Percentiles rank a stretch among this genome's conserved stretches.
These are phyloP conservation scores for Nymphalis c-album DNA, from an alignment of 2,888 invertebrate species.

Conservation along the genomic window DNA sequence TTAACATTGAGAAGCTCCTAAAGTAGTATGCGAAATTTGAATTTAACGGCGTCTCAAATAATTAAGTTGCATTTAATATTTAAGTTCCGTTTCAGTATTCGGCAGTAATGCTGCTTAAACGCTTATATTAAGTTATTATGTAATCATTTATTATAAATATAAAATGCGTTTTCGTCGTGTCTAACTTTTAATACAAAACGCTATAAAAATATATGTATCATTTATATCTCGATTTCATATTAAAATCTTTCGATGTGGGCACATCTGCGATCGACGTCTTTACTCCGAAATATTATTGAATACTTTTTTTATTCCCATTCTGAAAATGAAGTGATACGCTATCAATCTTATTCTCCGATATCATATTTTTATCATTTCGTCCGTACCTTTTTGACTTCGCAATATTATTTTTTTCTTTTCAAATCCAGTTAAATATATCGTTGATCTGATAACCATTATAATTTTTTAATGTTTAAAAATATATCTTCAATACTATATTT, in stretches of 20 bases:
- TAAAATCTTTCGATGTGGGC: slow-evolving; percentile 62
- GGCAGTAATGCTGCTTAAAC: too few species aligned
- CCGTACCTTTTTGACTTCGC: not conserved
- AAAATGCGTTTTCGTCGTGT: not conserved
- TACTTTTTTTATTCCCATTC: slow-evolving; percentile 54
- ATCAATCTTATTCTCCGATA: slow-evolving; percentile 61
- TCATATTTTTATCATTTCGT: slow-evolving; percentile 29
- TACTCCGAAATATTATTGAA: slow-evolving; percentile 74
- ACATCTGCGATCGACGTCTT: slow-evolving; percentile 76
- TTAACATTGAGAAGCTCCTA: too few species aligned
- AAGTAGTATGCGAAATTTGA: too few species aligned
- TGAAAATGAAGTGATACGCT: slow-evolving; percentile 59
- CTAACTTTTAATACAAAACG: not conserved
- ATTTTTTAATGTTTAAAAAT: too few species aligned
- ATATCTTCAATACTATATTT: too few species aligned
- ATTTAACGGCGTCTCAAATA: too few species aligned
- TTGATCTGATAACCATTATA: not conserved
- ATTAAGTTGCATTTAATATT: too few species aligned
- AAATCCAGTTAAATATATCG: not conserved
- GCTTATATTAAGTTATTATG: too few species aligned
- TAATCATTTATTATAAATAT: not conserved
- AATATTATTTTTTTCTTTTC: not conserved
- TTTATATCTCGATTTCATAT: slow-evolving; percentile 48
- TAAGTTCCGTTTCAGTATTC: too few species aligned
- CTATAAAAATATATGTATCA: not conserved